Conservation (phyloP, 1,140 invertebrate species). For the Drosophila lacteicornis region DNA sequence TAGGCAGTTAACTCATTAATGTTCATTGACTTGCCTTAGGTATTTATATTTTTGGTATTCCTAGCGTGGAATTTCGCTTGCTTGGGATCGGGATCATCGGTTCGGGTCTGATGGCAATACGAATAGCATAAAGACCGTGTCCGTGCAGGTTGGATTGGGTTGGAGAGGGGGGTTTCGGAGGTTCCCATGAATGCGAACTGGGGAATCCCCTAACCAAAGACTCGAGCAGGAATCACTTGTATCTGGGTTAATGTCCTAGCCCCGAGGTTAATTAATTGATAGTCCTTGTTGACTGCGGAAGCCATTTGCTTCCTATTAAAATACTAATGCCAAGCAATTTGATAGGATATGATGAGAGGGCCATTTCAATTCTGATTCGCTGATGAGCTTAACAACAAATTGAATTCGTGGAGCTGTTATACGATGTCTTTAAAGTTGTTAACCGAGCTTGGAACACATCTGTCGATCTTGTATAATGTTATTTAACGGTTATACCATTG, state of each 20-base stretch:
- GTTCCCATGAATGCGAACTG: neutral
- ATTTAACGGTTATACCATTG: too few species aligned
- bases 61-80: slow-evolving; percentile 17
- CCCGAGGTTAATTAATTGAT: slow-evolving; percentile 13
- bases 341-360: neutral
- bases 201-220: slow-evolving; percentile 7
- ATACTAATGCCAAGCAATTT: neutral
- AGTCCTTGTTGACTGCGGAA: neutral
- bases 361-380: too few species aligned
- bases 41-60: slow-evolving; percentile 8
- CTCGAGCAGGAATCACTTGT: slow-evolving; percentile 2
- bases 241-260: slow-evolving; percentile 28
- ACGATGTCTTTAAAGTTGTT: too few species aligned
- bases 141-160: slow-evolving; percentile 3
- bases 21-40: slow-evolving; percentile 32
- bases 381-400: neutral
- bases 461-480: too few species aligned
- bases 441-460: too few species aligned
- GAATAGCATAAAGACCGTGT: slow-evolving; percentile 2
- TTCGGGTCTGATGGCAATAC: slow-evolving; percentile 18
- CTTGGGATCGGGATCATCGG: neutral
- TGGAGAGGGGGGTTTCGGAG: neutral
- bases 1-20: slow-evolving; percentile 44
- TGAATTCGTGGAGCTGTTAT: too few species aligned
- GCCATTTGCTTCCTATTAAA: neutral